Conservation (phyloP, 2,797 vertebrate species). For the Protosalanx chinensis region DNA sequence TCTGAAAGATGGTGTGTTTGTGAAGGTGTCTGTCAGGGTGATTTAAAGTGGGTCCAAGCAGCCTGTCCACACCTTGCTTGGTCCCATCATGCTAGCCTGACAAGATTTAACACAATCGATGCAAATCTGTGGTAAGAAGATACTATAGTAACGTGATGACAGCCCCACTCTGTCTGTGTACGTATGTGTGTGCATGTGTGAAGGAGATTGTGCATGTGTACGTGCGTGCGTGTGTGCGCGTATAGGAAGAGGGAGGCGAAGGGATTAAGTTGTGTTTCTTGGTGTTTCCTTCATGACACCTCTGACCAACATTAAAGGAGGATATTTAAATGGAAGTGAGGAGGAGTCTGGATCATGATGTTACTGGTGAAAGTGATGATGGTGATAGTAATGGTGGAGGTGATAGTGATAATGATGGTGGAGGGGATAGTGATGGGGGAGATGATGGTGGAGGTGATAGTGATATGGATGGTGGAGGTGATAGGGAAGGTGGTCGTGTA, state of each 20-base stretch:
- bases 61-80: background rate
- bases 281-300: background rate
- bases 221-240: background rate
- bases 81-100: background rate
- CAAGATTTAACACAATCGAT: no score
- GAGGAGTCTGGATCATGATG: no score
- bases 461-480: no score
- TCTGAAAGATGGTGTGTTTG: slow-evolving; percentile 21
- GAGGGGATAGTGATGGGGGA: no score
- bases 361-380: no score
- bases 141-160: no score
- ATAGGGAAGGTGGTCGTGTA: no score
- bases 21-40: background rate
- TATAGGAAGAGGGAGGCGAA: background rate
- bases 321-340: slow-evolving; percentile 54
- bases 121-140: no score
- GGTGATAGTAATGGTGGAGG: no score
- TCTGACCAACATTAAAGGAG: slow-evolving; percentile 58
- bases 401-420: no score
- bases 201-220: no score
- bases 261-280: background rate
- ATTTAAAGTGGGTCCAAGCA: background rate
- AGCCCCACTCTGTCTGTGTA: background rate
- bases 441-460: no score
- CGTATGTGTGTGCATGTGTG: background rate